Evolutionary conservation across 2,888 invertebrate genomes (phyloP), one percentile per base, ranked within the genome.

Genomic region (Gonocerus acuteangulatus): DNA sequence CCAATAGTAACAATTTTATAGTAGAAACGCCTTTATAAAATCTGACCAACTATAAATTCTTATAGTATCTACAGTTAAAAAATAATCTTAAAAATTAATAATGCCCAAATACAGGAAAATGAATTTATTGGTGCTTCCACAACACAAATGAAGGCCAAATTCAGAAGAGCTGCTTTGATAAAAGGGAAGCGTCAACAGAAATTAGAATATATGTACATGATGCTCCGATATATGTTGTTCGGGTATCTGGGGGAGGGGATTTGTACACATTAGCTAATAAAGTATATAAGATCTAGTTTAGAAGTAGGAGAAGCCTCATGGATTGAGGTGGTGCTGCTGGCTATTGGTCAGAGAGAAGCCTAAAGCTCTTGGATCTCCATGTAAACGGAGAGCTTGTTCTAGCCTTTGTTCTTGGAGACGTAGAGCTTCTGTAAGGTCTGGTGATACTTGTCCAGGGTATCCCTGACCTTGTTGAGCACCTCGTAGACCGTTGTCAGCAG

Each of bases 381-480:
- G 89, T 70, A 90, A 79, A 71, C 89, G 82, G 69, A 90, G 75
- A 34, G 89, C 89, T 70, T 90, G 89, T 71, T 89, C 89, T 71
- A 90, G 74, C 70, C 89, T 80, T 73, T 89, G 89, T 69, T 89
- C 89, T 69, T 86, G 86, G 32, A 84, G 80, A 59, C 85, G 77
- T 67, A 86, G 78, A 3, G 85, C 85, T 73, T 86, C 86, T 15
- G 84, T 82, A 66, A 87, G 74, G 71, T 87, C 86, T 1, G 85
- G 84, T 65, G 84, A 82, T 63, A 85, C 75, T 70, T 84, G 84
- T 62, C 73, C 73, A 51, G 73, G 72, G 44, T 78, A 71, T 78
- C 78, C 70, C 77, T 72, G 77, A 60, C 77, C 77, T 58, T 72
- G 74, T 60, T 48, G 63, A 48, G 61, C 56, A 77, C 71, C 54